Evolutionary conservation across 1,140 invertebrate species (phyloP).

Genomic region (Sipha flava): DNA sequence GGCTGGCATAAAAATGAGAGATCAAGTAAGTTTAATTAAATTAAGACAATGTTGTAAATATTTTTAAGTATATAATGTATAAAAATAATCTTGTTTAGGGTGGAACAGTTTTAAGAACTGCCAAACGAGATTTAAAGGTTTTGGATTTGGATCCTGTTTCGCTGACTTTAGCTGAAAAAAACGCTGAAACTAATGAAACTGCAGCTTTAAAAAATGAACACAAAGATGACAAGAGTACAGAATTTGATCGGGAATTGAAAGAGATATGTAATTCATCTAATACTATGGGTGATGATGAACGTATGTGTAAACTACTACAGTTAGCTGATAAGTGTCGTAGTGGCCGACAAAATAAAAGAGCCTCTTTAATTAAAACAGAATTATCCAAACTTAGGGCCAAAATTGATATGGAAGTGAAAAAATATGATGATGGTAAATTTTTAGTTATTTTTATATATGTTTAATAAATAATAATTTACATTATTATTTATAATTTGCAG

Average conservation of each 20-base stretch:
- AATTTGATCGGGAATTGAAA: constrained; percentile 47
- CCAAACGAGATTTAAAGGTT: constrained; percentile 61
- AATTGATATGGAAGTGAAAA: background rate
- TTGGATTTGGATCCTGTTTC: constrained; percentile 51
- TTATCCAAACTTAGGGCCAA: constrained; percentile 4
- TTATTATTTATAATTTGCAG: background rate
- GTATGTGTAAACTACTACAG: constrained; percentile 49
- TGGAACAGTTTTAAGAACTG: constrained; percentile 63
- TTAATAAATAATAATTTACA: background rate
- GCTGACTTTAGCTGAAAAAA: constrained; percentile 15
- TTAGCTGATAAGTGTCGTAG: constrained; percentile 46
- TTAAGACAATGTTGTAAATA: no score
- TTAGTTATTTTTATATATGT: background rate
- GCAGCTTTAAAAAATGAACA: constrained; percentile 32
- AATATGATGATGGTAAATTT: background rate
- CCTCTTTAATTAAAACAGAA: constrained; percentile 36
- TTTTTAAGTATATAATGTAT: background rate
- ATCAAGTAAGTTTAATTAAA: constrained; percentile 51
- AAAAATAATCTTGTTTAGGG: constrained; percentile 47
- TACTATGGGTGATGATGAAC: constrained; percentile 41
- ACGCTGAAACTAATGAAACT: constrained; percentile 38
- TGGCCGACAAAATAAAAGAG: constrained; percentile 39
- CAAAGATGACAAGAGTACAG: constrained; percentile 46
- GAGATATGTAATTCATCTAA: constrained; percentile 34
- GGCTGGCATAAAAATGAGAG: constrained; percentile 76